Evolutionary conservation across 1,140 invertebrate genomes (phyloP), one percentile per base, ranked within the genome.

Genomic region (Sitobion miscanthi): DNA sequence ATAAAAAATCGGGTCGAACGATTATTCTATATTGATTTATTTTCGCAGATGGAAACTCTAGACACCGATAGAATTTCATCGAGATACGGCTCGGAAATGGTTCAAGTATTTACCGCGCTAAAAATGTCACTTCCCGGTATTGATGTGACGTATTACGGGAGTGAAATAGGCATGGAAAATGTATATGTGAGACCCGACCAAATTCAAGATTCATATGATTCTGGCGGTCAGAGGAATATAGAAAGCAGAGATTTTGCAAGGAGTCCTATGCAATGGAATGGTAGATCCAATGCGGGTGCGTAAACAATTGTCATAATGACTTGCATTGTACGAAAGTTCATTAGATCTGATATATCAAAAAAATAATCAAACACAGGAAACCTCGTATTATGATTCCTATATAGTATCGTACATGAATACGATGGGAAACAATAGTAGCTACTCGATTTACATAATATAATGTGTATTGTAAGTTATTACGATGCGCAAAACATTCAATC

Each of bases 221-320:
- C 62, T 25, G 85, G 83, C 30, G 93, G 90, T 96, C 95, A 21
- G 52, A 90, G 94, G 0, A 92, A 94, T 2, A 93, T 95, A 5
- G 95, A 94, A n/a, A 96, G 95, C 8, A 95, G 97, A n/a, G 97
- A 98, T 95, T 97, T 97, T 0, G 96, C 96, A 52, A 95, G 98
- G 45, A 96, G 97, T 1, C 97, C 97, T 0, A 97, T 97, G 95
- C 97, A 97, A 94, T 98, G 98, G 97, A 96, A 96, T 94, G 94
- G 95, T 69, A n/a, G 69, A 7, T 11, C 52, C 5, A 94, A 94
- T 88, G 94, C 94, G 57, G 94, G 94, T 94, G 17, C 3, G 87
- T 82, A 57, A 54, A 88, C 4, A 23, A 8, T 85, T 14, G 2
- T 20, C 9, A 11, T 69, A 69, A 69, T n/a, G 30, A 11, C 4